Evolutionary conservation across 2,888 invertebrate species (phyloP).

Genomic region (Zaprionus lineosus): DNA sequence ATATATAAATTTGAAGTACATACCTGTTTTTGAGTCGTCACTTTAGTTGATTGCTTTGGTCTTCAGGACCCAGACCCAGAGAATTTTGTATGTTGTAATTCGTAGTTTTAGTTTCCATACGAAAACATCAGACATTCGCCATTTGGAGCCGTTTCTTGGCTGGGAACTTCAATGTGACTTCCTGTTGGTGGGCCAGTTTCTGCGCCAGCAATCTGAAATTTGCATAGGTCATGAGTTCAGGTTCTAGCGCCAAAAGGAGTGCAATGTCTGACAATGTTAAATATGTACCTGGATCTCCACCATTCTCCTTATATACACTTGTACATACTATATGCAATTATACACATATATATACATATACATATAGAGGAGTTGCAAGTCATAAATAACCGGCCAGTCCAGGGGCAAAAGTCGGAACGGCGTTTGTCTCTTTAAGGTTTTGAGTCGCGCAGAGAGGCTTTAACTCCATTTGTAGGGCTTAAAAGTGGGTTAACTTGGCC

Average conservation of each 20-base stretch:
- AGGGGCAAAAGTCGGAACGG: constrained; percentile 20
- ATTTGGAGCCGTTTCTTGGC: constrained; percentile 32
- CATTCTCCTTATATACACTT: too few species aligned
- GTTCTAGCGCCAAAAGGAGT: constrained; percentile 60
- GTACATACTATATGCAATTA: neutral
- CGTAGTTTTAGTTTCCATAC: neutral
- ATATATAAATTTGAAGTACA: neutral
- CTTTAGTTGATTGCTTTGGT: constrained; percentile 56
- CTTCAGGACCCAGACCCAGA: constrained; percentile 73
- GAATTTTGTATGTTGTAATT: constrained; percentile 18
- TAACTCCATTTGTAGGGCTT: constrained; percentile 27
- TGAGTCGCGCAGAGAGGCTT: constrained; percentile 27
- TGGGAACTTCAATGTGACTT: constrained; percentile 73
- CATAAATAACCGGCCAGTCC: constrained; percentile 65
- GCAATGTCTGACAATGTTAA: constrained; percentile 66
- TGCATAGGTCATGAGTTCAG: constrained; percentile 81
- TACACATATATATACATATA: constrained; percentile 11
- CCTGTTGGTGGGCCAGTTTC: constrained; percentile 68
- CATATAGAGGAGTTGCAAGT: constrained; percentile 33
- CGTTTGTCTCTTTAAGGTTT: constrained; percentile 37
- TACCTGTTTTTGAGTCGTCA: constrained; percentile 19
- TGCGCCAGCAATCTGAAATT: constrained; percentile 57
- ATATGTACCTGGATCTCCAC: constrained; percentile 12
- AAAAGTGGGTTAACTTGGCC: constrained; percentile 17
- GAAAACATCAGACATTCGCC: constrained; percentile 32